Evolutionary conservation across 1,140 invertebrate genomes (phyloP), one percentile per base, ranked within the genome.

Genomic region (Lasioglossum baleicum): DNA sequence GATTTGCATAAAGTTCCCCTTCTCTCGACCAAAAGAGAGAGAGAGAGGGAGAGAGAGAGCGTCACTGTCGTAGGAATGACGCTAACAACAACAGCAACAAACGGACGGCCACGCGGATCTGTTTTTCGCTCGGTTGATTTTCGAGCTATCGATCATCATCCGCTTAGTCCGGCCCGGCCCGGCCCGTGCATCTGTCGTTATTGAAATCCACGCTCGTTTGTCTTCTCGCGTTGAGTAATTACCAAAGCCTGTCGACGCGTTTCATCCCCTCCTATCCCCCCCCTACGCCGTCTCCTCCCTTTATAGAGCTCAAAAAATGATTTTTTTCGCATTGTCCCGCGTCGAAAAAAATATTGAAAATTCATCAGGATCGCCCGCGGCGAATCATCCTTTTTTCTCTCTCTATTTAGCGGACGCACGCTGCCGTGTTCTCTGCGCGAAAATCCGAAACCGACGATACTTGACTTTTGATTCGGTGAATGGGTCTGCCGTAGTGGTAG

Each of bases 201-300:
- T 77, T 81, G 74, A 77, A 81, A 81, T 76, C 60, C 74, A 42
- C 44, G 74, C 67, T 77, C 75, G 74, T 81, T 81, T 77, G 74
- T 77, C 80, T 81, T 81, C 74, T 51, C 26, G 22, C 64, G 17
- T 64, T 68, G 64, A 67, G 71, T 80, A 80, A 80, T 80, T 74
- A 80, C 77, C 77, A 60, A 20, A 42, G 15, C 58, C 48, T 71
- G 75, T 70, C 75, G 35, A 71, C 26, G 68, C 68, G 67, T 72
- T 56, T 7, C 67, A 17, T 44, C 15, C 48, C 40, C 20, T 7
- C 40, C 11, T 22, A 15, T 13, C 31, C 31, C 2, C 31, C 48
- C 2, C 31, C 48, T 22, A 7, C 44, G 1, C 35, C 7, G n/a
- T 0, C 31, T 3, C 15, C 11, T 0, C 17, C 48, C 58, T 7